Base-by-base conservation (phyloP, 1,140 invertebrate species). In the Pissodes strobi region DNA sequence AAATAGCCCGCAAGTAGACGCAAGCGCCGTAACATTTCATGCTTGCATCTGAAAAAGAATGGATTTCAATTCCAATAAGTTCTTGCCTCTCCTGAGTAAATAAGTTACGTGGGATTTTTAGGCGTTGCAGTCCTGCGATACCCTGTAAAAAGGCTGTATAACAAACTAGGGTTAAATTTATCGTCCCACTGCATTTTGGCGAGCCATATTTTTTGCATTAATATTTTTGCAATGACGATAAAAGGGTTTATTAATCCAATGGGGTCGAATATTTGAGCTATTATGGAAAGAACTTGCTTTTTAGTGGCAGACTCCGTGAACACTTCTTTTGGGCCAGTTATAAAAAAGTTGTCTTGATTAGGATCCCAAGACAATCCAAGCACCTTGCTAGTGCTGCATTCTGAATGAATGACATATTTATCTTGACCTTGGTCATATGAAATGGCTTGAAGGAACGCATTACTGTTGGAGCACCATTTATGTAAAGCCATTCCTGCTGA, bases 1-100 rank as follows among this genome's bases (percentile, higher is more conserved):
- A 67, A 9, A 66, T 71, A 21, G 59, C 46, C 2, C 63, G 43
- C 8, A 69, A 51, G 64, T 77, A 78, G 8, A 76, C 17, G 10
- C 60, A 62, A 15, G 63, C 62, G 8, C 52, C 69, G 27, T 69
- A 73, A 13, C 58, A 64, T 6, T 48, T 63, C 49, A 69, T 25
- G 37, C 27, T 15, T 13, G 9, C 10, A 18, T 27, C 27, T n/a
- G 5, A 61, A 13, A 39, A 13, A 41, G 13, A 15, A 37, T 22
- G 15, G 12, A 2, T 2, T 52, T 37, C 23, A 22, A 61, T 8
- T 15, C n/a, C n/a, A n/a, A n/a, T n/a, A n/a, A n/a, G n/a, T n/a
- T n/a, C n/a, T n/a, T n/a, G n/a, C n/a, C n/a, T n/a, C n/a, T n/a
- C n/a, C n/a, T n/a, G n/a, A n/a, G n/a, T n/a, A n/a, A n/a, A n/a